Conservation (phyloP, 2,113 vertebrate genomes). For the Physeter macrocephalus region DNA sequence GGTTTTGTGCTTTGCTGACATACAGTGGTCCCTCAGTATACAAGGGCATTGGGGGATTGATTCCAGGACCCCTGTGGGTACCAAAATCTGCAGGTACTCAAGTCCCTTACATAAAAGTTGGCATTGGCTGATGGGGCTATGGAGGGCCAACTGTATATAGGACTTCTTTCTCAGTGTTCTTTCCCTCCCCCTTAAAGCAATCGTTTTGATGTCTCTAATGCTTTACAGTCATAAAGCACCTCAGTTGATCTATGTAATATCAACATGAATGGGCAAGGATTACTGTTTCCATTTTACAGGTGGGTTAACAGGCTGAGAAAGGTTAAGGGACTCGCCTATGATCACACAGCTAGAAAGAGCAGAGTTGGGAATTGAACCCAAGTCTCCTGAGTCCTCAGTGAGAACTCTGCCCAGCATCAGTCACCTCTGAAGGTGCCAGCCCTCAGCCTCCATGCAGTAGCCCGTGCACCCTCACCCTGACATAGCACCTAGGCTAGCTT, state of each 20-base stretch:
- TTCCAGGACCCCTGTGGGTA: not conserved
- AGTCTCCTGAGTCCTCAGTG: not conserved
- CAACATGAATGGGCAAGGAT: not conserved
- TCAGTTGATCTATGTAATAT: too few species aligned
- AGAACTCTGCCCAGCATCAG: not conserved
- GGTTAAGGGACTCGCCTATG: not conserved
- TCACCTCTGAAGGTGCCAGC: not conserved
- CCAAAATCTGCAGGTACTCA: not conserved
- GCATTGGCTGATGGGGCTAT: not conserved
- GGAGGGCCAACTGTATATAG: not conserved
- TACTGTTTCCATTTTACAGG: not conserved
- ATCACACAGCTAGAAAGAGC: not conserved
- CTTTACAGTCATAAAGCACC: not conserved
- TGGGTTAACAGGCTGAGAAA: conserved; percentile 1
- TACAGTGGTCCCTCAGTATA: not conserved
- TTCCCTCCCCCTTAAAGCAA: not conserved
- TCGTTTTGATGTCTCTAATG: not conserved
- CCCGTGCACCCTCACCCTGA: rapidly evolving
- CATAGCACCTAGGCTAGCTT: not conserved
- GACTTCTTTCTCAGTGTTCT: not conserved
- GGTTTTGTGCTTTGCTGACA: not conserved
- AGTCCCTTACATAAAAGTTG: not conserved
- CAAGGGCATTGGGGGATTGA: not conserved
- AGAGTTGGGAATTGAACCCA: not conserved
- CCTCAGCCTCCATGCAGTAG: not conserved